Evolutionary conservation across 2,888 invertebrate species (phyloP), one percentile per base, ranked within the genome.

Genomic region (Synanthedon vespiformis): DNA sequence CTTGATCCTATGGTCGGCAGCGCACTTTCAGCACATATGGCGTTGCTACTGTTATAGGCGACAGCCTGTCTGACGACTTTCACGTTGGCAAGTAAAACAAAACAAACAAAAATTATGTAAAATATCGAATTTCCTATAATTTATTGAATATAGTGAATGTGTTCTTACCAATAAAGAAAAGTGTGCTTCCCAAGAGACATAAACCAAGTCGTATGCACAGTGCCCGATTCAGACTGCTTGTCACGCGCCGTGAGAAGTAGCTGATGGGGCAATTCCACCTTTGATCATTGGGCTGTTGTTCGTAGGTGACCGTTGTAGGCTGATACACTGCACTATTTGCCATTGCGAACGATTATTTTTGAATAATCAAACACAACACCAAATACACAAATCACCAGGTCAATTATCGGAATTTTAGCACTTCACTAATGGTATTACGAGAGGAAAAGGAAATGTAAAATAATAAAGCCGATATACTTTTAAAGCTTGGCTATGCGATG

Each of bases 301-400:
- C 93, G 72, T 93, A 93, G 53, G 92, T 92, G 59, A 93, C 92
- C 60, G 93, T 93, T 57, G 93, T 93, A 13, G 93, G 93, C 74
- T 93, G 93, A 80, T 93, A 93, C 50, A 93, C 93, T 56, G 93
- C 92, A 72, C 91, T 91, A 54, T 90, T 89, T 61, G 92, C 91
- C 92, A 92, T 92, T 73, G 78, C 89, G 64, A 34, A 34, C 34
- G 34, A 61, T 53, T 54, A 54, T 51, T 57, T 57, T 41, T 51
- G 40, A 44, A 44, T 13, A 44, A 44, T 49, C 51, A 55, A 53
- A 50, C 53, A 49, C 60, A 54, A 58, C 49, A 68, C 58, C 53
- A 52, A 54, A 58, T 56, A 53, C 55, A 63, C 56, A 44, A 13
- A 13, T 44, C n/a, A 44, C n/a, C 44, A 13, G 44, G 13, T 8